phyloP scores from a whole-genome alignment of 2,888 invertebrate genomes.

The Pristionchus exspectatus region DNA sequence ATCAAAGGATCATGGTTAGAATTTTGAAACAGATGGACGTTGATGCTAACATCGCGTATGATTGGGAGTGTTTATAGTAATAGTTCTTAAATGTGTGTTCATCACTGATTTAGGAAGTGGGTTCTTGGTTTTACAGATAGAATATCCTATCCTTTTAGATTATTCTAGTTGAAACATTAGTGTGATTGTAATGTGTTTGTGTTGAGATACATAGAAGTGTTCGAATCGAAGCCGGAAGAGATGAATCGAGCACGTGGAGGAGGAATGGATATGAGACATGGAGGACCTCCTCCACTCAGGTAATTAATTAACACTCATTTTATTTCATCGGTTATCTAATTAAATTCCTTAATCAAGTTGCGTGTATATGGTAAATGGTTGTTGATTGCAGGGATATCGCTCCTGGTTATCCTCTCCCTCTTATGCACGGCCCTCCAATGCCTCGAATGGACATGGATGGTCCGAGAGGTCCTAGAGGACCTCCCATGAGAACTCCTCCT shows the following conservation, averaged over 20 bases:
- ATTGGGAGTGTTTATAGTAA: neutral
- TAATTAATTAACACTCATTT: neutral
- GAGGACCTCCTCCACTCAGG: constrained; percentile 45
- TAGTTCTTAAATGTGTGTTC: neutral
- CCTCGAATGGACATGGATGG: neutral
- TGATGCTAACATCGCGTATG: neutral
- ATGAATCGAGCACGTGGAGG: constrained; percentile 58
- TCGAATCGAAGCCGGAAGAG: constrained; percentile 64
- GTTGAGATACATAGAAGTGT: constrained; percentile 75
- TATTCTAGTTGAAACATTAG: neutral
- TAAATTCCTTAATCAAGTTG: neutral
- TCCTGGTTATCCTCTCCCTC: neutral
- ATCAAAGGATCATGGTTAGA: too few relatives aligned
- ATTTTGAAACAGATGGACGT: too few relatives aligned
- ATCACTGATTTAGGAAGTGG: constrained; percentile 34
- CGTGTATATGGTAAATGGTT: neutral
- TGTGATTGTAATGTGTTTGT: neutral
- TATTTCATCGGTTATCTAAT: neutral
- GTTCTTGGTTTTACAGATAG: neutral
- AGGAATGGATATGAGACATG: neutral
- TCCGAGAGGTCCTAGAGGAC: neutral
- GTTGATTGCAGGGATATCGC: constrained; percentile 39
- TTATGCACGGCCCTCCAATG: constrained; percentile 23
- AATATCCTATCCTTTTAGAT: neutral
- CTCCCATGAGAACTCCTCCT: neutral